A percentile compares a stretch with the other conserved stretches of the same genome.
These are phyloP conservation scores for Eurypyga helias DNA, from an alignment of 2,113 vertebrate genomes.

Conservation along the genomic window DNA sequence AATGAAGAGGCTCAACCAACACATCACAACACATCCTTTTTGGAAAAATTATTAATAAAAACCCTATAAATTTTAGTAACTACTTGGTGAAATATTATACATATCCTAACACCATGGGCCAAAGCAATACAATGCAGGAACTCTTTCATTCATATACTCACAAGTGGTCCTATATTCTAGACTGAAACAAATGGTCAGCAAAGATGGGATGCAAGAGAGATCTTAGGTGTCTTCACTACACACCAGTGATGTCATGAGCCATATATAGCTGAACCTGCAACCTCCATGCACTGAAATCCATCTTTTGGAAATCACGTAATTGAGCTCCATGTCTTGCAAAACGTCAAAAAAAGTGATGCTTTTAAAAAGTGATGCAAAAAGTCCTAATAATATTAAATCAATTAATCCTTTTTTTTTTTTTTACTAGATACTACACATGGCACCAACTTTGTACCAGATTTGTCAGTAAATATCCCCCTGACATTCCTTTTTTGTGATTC, in stretches of 20 bases:
- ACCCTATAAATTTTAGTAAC: not conserved
- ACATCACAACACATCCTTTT: not conserved
- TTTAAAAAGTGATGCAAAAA: not conserved
- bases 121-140: not conserved
- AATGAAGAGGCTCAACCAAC: not conserved
- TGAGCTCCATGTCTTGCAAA: not conserved
- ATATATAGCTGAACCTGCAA: not conserved
- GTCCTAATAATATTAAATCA: not conserved
- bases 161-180: not conserved
- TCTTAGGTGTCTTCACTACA: not conserved
- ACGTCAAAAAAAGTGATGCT: no score
- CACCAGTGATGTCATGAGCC: not conserved
- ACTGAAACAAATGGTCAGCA: not conserved
- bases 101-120: not conserved
- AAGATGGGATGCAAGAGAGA: not conserved
- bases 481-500: not conserved
- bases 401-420: not conserved
- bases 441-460: not conserved
- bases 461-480: not conserved
- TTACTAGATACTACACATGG: fast-evolving
- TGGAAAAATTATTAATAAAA: not conserved
- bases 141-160: not conserved
- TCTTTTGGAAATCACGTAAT: not conserved
- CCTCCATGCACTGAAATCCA: not conserved
- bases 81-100: not conserved